phyloP scores from a whole-genome alignment of 2,113 vertebrate genomes.

The Mustela lutreola region DNA sequence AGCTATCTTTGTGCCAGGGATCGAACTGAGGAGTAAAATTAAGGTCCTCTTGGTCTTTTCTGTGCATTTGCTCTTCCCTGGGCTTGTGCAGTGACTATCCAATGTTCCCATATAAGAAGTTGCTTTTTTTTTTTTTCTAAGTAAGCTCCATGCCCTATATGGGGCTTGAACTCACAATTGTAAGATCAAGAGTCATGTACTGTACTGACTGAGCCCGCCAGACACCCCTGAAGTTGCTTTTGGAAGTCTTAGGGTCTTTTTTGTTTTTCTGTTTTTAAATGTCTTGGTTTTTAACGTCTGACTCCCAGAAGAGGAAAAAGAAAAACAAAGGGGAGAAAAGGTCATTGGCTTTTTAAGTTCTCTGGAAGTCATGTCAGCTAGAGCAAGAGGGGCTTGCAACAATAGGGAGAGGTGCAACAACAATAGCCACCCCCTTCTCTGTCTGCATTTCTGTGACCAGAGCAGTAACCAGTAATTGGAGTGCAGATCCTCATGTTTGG shows the following conservation, averaged over 20 bases:
- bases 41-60: background rate
- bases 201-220: background rate
- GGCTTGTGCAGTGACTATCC: background rate
- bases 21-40: background rate
- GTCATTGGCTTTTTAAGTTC: background rate
- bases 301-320: background rate
- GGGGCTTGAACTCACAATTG: background rate
- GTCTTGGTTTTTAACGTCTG: background rate
- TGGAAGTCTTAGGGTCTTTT: background rate
- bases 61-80: background rate
- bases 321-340: background rate
- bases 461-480: background rate
- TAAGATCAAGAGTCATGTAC: background rate
- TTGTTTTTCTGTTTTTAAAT: background rate
- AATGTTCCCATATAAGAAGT: background rate
- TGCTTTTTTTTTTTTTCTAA: background rate
- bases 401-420: background rate
- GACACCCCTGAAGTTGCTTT: background rate
- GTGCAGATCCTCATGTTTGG: background rate
- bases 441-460: background rate
- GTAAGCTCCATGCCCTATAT: background rate
- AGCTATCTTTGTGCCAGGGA: background rate
- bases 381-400: background rate
- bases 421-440: background rate
- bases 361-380: background rate